Percentiles rank a stretch among this genome's conserved stretches.
Conservation (phyloP, 1,140 invertebrate genomes). For the Caligus rogercresseyi region DNA sequence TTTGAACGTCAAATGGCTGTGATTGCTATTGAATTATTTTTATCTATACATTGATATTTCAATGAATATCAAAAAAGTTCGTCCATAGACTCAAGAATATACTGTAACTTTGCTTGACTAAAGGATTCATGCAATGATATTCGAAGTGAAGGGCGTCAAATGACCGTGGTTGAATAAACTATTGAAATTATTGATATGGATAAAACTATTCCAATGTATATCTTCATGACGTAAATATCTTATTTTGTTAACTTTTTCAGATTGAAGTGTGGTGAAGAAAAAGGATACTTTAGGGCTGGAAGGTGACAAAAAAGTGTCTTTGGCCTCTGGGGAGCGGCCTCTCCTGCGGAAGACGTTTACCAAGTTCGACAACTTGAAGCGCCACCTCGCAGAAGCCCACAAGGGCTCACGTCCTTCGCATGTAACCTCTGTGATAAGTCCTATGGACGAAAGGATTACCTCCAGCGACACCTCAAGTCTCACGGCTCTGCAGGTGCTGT, state of each 20-base stretch:
- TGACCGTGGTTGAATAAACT: too few species aligned
- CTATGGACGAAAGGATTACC: constrained; percentile 6
- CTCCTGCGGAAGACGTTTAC: constrained; percentile 13
- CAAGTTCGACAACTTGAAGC: constrained; percentile 9
- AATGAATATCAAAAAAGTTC: too few species aligned
- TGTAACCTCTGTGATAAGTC: constrained; percentile 13
- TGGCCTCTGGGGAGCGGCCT: constrained; percentile 5
- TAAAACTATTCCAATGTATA: too few species aligned
- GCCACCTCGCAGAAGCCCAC: constrained; percentile 7
- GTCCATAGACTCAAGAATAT: too few species aligned
- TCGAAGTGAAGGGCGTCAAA: too few species aligned
- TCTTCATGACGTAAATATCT: too few species aligned
- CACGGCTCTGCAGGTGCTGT: constrained; percentile 1
- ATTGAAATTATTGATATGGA: too few species aligned
- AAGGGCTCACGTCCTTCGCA: constrained; percentile 9
- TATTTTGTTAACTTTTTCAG: neutral
- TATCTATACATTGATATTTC: too few species aligned
- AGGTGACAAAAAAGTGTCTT: constrained; percentile 12
- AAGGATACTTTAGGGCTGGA: constrained; percentile 3
- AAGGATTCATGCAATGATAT: too few species aligned
- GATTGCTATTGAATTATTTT: too few species aligned
- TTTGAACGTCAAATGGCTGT: too few species aligned
- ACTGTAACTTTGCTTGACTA: too few species aligned
- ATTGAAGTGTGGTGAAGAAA: neutral
- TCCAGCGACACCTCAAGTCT: constrained; percentile 11